phyloP scores from a whole-genome alignment of 2,113 vertebrate genomes.

The Eonycteris spelaea region DNA sequence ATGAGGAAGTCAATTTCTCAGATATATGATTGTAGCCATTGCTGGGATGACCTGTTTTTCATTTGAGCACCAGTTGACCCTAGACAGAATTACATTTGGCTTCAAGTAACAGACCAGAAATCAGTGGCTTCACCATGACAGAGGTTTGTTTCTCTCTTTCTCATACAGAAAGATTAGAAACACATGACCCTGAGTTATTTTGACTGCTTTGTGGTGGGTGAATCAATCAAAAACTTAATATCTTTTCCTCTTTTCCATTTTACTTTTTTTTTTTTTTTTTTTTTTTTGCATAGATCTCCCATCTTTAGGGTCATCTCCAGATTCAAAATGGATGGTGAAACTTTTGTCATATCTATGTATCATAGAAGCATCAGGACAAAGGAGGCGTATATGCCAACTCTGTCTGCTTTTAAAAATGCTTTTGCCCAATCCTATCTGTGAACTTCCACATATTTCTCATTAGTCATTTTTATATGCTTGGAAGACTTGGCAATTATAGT shows the following conservation, averaged over 20 bases:
- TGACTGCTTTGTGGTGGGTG: background rate
- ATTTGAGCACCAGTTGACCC: background rate
- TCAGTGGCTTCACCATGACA: background rate
- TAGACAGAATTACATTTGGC: background rate
- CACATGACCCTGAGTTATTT: background rate
- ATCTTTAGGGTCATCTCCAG: background rate
- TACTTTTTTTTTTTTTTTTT: background rate
- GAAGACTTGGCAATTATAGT: background rate
- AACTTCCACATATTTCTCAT: background rate
- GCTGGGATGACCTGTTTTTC: background rate
- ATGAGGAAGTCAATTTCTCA: background rate
- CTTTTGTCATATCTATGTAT: background rate
- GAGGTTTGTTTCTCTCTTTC: background rate
- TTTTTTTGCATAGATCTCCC: background rate
- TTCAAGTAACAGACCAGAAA: background rate
- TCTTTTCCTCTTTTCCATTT: background rate
- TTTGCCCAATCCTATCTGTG: background rate
- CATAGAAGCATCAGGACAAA: background rate
- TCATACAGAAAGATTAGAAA: background rate
- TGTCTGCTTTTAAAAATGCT: background rate
- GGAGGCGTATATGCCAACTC: accelerated
- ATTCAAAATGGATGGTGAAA: background rate
- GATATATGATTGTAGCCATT: background rate
- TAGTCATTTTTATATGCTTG: background rate
- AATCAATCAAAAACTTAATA: background rate